These are phyloP conservation scores for Ovibos moschatus DNA, from an alignment of 2,113 vertebrate genomes.

Conservation along the genomic window DNA sequence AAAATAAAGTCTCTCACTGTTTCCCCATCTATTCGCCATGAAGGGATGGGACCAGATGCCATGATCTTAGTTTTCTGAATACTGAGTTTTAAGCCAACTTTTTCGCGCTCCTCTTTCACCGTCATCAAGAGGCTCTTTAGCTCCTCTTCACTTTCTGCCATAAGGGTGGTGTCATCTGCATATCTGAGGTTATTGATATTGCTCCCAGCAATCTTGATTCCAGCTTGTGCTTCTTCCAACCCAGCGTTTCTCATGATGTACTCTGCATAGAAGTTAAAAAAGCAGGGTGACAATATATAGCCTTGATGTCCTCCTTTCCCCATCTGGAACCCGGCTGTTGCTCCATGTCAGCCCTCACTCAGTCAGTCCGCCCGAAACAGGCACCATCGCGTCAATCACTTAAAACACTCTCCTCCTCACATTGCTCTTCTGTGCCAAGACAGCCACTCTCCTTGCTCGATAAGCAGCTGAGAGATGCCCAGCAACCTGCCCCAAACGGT, in stretches of 20 bases:
- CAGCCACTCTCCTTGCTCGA: background rate
- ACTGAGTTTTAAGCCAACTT: background rate
- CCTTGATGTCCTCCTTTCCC: accelerated
- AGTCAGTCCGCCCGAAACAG: background rate
- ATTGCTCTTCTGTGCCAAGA: background rate
- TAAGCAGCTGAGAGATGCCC: background rate
- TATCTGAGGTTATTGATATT: background rate
- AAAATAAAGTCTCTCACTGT: background rate
- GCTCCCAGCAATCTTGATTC: background rate
- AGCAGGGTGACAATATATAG: background rate
- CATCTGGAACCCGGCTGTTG: accelerated
- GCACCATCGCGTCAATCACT: background rate
- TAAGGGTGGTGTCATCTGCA: background rate
- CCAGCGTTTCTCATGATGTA: background rate
- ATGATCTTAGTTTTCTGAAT: background rate
- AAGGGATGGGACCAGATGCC: background rate
- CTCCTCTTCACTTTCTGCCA: background rate
- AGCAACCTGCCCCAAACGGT: background rate
- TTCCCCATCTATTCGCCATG: background rate
- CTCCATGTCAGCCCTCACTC: background rate
- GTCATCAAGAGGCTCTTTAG: background rate
- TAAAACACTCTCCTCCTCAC: background rate
- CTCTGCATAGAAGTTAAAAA: background rate
- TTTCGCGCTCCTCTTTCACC: background rate
- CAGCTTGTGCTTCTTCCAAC: background rate